Percentiles rank a stretch among this genome's conserved stretches.
phyloP scores from a whole-genome alignment of 2,888 invertebrate genomes.

The Eupithecia exiguata region DNA sequence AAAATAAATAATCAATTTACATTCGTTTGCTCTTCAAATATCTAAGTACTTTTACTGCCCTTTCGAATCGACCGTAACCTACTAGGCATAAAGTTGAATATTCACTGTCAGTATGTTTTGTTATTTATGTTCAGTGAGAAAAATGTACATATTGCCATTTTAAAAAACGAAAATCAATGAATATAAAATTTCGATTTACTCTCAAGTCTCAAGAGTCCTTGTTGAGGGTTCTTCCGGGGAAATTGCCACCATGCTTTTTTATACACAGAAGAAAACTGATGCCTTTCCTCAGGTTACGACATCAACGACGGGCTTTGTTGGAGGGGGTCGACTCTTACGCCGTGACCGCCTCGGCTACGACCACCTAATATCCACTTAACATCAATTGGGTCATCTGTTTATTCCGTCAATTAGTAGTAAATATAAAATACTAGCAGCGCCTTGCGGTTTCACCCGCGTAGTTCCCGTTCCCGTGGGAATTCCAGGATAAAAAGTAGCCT shows the following conservation, averaged over 20 bases:
- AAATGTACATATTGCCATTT: not conserved
- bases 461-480: no score
- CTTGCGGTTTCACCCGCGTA: no score
- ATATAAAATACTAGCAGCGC: not conserved
- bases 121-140: no score
- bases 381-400: not conserved
- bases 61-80: not conserved
- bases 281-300: not conserved
- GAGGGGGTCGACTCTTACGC: not conserved
- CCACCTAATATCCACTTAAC: not conserved
- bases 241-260: no score
- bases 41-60: not conserved
- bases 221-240: no score
- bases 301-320: not conserved
- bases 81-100: not conserved
- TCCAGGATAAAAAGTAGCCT: no score
- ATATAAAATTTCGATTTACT: not conserved
- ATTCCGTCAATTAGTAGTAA: not conserved
- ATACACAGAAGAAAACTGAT: no score
- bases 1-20: slow-evolving; percentile 28
- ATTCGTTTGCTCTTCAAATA: not conserved
- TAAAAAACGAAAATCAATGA: not conserved
- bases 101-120: not conserved
- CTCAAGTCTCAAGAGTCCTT: no score
- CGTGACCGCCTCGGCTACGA: not conserved